phyloP scores from a whole-genome alignment of 1,140 invertebrate genomes.

The Diuraphis noxia region DNA sequence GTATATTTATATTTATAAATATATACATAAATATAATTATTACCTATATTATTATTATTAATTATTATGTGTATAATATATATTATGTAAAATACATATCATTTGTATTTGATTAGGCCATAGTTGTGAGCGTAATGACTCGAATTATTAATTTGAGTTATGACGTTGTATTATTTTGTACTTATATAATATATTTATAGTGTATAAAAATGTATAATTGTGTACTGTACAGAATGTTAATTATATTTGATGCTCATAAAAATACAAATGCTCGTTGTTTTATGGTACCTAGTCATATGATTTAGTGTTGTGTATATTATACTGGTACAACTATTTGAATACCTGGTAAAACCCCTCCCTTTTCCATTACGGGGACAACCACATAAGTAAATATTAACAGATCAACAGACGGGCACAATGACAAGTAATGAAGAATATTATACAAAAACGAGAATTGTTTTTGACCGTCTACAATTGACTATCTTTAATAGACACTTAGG shows the following conservation, averaged over 20 bases:
- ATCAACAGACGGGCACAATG: background rate
- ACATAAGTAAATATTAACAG: no score
- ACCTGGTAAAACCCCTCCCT: background rate
- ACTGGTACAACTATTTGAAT: background rate
- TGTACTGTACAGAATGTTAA: slow-evolving; percentile 44
- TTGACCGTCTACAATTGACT: background rate
- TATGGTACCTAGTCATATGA: background rate
- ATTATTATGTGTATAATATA: slow-evolving; percentile 24
- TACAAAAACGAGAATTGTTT: background rate
- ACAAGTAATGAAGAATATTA: background rate
- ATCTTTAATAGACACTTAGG: background rate
- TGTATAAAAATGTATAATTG: slow-evolving; percentile 30
- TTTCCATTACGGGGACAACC: background rate
- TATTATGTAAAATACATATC: slow-evolving; percentile 41
- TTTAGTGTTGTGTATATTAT: background rate
- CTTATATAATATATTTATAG: slow-evolving; percentile 37
- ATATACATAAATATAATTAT: background rate
- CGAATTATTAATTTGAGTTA: background rate
- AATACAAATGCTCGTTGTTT: background rate
- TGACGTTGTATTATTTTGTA: slow-evolving; percentile 34
- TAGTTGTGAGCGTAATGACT: background rate
- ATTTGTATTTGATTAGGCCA: slow-evolving; percentile 26
- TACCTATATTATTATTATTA: slow-evolving; percentile 4
- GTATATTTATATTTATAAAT: background rate
- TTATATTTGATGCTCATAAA: slow-evolving; percentile 46